Evolutionary conservation across 2,888 invertebrate genomes (phyloP).

Genomic region (Proisotoma minuta): DNA sequence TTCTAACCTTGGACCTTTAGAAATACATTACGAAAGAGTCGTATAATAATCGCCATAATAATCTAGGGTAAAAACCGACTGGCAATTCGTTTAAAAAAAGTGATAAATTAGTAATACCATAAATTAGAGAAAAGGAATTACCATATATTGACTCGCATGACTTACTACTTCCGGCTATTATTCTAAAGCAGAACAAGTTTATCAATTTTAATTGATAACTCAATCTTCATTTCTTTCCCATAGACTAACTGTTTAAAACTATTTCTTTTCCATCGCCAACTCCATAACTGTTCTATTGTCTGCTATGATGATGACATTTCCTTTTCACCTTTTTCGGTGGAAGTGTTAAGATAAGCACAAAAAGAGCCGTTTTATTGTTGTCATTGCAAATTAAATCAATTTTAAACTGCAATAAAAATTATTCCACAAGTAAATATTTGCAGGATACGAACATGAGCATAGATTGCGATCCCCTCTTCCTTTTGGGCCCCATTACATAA

Average conservation of each 20-base stretch:
- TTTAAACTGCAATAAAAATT: background rate
- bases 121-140: background rate
- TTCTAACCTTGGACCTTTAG: background rate
- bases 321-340: constrained; percentile 37
- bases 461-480: background rate
- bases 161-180: background rate
- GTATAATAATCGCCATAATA: too few relatives aligned
- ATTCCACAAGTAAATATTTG: background rate
- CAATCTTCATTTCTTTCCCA: background rate
- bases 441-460: background rate
- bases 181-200: background rate
- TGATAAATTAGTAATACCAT: background rate
- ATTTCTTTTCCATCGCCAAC: too few relatives aligned
- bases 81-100: background rate
- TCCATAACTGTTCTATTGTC: too few relatives aligned
- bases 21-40: too few relatives aligned
- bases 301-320: constrained; percentile 29
- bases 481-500: background rate
- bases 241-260: too few relatives aligned
- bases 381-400: background rate
- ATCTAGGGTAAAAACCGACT: background rate
- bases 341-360: constrained; percentile 20
- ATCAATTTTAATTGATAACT: background rate
- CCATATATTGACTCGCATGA: background rate
- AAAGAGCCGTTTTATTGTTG: background rate